Evolutionary conservation across 1,140 invertebrate genomes (phyloP).

Genomic region (Reticulitermes speratus): DNA sequence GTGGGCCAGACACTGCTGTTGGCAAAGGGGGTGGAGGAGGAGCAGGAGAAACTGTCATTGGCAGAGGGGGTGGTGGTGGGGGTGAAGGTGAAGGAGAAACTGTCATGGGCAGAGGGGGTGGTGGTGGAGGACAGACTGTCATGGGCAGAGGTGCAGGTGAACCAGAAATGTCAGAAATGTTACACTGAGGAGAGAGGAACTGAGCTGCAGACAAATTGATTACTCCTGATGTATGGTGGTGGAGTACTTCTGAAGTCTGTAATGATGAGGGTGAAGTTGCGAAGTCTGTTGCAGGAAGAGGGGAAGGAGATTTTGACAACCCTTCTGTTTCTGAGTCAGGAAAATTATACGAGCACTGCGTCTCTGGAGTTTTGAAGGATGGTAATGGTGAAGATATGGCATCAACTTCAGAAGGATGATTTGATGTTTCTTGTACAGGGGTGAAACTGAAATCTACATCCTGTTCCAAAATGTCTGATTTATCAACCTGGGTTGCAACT

Average conservation of each 20-base stretch:
- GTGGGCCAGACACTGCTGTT: constrained; percentile 27
- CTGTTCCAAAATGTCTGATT: neutral
- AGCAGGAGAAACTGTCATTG: constrained; percentile 27
- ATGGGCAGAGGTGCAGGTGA: constrained; percentile 37
- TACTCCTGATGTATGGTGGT: too few species aligned
- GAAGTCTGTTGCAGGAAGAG: too few species aligned
- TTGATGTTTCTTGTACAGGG: neutral
- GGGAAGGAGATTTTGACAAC: too few species aligned
- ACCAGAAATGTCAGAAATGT: neutral
- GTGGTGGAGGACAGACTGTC: neutral
- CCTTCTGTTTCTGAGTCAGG: too few species aligned
- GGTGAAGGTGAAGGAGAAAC: constrained; percentile 34
- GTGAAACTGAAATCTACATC: neutral
- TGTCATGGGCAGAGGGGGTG: constrained; percentile 24
- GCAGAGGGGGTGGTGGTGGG: constrained; percentile 34
- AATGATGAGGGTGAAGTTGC: too few species aligned
- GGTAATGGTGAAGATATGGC: neutral
- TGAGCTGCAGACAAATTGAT: too few species aligned
- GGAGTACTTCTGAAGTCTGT: too few species aligned
- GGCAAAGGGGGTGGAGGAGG: constrained; percentile 37
- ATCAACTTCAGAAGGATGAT: neutral
- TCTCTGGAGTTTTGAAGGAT: too few species aligned
- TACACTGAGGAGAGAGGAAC: too few species aligned
- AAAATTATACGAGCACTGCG: too few species aligned
- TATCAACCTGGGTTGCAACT: neutral